Evolutionary conservation across 2,797 vertebrate genomes (phyloP), one percentile per base, ranked within the genome.

Genomic region (Limnodromus scolopaceus): DNA sequence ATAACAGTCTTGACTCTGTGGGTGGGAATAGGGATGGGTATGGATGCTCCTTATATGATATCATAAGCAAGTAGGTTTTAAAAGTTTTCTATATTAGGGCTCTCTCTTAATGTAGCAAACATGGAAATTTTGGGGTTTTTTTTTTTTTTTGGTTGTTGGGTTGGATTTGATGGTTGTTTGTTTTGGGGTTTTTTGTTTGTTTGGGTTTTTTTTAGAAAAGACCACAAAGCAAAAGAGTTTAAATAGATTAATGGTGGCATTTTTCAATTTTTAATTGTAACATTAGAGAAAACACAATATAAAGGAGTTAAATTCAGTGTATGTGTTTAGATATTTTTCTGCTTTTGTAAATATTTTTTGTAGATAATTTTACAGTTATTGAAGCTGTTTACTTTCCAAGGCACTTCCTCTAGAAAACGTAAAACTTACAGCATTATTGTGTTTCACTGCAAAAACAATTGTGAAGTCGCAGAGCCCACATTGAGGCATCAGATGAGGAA

Each of bases 41-140:
- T 78, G 23, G 2, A 0, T n/a, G 7, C 38, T 86, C 1, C 0
- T 32, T 25, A 34, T 28, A 46, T 38, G 20, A 28, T 13, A 55
- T 69, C 13, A 64, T 5, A 18, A 54, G 6, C 13, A 41, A 66
- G 48, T 30, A 34, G 9, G 2, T n/a, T 49, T 70, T 53, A 39
- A 10, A 34, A 43, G 2, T 49, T 53, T 54, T 16, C 6, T 55
- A 0, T 32, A 22, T 60, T 36, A 69, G 10, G 28, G 5, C 0
- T n/a, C 3, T 70, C 15, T 70, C 41, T 43, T 65, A 11, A 32
- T 61, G 11, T 12, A 63, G 39, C 5, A 80, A 66, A 38, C 5
- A 6, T 6, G 2, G 11, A 9, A 34, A 3, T 38, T 60, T 60
- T 36, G 16, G 49, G 25, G n/a, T 9, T 2, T 28, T 27, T 22